Evolutionary conservation across 37 sponge, comb jelly and placozoan genomes (phyloP).

Genomic region (Hexactinellida sp.): DNA sequence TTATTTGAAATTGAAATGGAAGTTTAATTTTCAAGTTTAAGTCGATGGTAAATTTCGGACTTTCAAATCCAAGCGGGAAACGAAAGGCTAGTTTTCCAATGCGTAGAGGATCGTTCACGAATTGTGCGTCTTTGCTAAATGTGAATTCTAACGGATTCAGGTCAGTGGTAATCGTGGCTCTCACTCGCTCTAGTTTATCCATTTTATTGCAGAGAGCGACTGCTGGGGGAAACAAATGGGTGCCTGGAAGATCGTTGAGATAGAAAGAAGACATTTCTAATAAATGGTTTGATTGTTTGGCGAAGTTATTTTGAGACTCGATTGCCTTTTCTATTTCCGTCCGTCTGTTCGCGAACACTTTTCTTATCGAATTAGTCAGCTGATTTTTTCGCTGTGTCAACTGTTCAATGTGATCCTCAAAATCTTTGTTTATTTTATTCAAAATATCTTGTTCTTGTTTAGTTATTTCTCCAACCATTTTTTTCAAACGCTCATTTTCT

Average conservation of each 20-base stretch:
- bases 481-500: not conserved
- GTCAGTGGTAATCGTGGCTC: not conserved
- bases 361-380: not conserved
- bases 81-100: not conserved
- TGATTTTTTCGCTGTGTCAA: not conserved
- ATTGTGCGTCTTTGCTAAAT: not conserved
- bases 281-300: not conserved
- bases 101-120: not conserved
- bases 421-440: not conserved
- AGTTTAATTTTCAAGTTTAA: not conserved
- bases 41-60: not conserved
- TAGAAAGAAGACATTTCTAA: not conserved
- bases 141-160: not conserved
- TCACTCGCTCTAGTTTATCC: not conserved
- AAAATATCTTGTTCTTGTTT: not conserved
- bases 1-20: not conserved
- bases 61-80: constrained; percentile 10
- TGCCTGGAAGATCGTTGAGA: not conserved
- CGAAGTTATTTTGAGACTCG: not conserved
- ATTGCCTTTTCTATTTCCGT: not conserved
- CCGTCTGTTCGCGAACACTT: not conserved
- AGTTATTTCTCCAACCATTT: not conserved
- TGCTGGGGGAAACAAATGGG: not conserved
- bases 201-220: not conserved
- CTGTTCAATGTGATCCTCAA: not conserved